Evolutionary conservation across 2,797 vertebrate species (phyloP), one percentile per base, ranked within the genome.

Genomic region (Lerista edwardsae): DNA sequence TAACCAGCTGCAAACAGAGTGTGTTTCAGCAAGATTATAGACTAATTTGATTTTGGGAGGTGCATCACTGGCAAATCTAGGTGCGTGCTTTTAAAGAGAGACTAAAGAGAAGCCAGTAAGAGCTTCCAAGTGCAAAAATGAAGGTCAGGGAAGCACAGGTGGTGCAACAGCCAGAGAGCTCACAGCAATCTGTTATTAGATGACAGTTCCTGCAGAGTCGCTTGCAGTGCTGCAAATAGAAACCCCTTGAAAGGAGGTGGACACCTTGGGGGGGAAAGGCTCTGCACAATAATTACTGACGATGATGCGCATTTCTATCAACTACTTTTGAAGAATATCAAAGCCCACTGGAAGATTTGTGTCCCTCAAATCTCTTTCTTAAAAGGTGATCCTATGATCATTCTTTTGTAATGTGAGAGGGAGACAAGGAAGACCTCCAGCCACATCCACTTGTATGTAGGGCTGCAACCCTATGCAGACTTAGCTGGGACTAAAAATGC

Each of bases 101-200:
- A 41, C 44, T 86, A 0, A 6, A 61, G 23, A 61, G 6, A 57
- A 57, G 55, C 55, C 25, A 23, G 0, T 17, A 27, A 3, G 72
- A 77, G 31, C 17, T 82, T 82, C 85, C 85, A 72, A 12, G 76
- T 41, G 4, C 74, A 62, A 59, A 61, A 83, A 71, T 87, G 86
- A 80, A 71, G 80, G 27, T 82, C 79, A 73, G 25, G 51, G 75
- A 65, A 76, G 69, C 65, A 7, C 81, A 92, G 86, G 82, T 88
- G 86, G 77, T 69, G 75, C 64, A 83, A 65, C 87, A 90, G 89
- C 11, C 0, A 81, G 86, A 89, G 75, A 84, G 73, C 61, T 0
- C 1, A 72, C n/a, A 4, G 0, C 74, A 1, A 29, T 51, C 87
- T 23, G 82, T 47, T 59, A 29, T 47, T 27, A 68, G 55, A 80